Evolutionary conservation across 2,888 invertebrate genomes (phyloP).

Genomic region (Andrena trimmerana): DNA sequence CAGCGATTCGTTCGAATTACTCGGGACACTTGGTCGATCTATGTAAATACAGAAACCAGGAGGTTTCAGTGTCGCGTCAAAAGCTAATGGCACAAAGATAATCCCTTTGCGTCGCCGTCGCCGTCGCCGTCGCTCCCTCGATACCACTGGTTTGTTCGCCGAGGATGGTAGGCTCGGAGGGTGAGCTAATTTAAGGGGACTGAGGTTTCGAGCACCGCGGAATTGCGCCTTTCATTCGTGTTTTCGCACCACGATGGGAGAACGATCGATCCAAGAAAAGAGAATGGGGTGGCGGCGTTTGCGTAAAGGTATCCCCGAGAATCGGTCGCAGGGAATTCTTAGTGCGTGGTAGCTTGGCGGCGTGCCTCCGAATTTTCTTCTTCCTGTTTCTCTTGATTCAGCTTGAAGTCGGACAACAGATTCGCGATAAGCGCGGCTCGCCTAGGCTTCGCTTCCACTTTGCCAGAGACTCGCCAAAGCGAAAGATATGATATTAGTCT

Average conservation of each 20-base stretch:
- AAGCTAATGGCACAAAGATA: conserved; percentile 84
- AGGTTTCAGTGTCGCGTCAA: conserved; percentile 75
- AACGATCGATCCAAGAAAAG: too few species aligned
- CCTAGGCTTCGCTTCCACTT: background rate
- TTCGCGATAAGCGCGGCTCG: background rate
- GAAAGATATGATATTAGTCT: conserved; percentile 41
- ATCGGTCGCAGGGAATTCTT: background rate
- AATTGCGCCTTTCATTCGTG: background rate
- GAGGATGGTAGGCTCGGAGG: background rate
- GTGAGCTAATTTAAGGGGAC: conserved; percentile 12
- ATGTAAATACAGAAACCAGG: conserved; percentile 74
- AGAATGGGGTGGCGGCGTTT: too few species aligned
- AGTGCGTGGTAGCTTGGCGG: background rate
- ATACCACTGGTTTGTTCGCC: conserved; percentile 6
- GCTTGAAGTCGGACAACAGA: background rate
- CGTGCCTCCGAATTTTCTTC: background rate
- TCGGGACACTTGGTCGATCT: conserved; percentile 71
- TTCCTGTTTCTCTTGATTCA: background rate
- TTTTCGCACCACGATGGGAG: too few species aligned
- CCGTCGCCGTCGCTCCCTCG: conserved; percentile 32
- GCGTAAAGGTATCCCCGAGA: background rate
- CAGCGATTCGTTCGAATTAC: background rate
- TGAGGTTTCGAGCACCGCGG: background rate
- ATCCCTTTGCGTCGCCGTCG: conserved; percentile 59
- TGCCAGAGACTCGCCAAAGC: conserved; percentile 23